Base-by-base conservation (phyloP, 2,797 vertebrate species). In the Falco concolor region DNA sequence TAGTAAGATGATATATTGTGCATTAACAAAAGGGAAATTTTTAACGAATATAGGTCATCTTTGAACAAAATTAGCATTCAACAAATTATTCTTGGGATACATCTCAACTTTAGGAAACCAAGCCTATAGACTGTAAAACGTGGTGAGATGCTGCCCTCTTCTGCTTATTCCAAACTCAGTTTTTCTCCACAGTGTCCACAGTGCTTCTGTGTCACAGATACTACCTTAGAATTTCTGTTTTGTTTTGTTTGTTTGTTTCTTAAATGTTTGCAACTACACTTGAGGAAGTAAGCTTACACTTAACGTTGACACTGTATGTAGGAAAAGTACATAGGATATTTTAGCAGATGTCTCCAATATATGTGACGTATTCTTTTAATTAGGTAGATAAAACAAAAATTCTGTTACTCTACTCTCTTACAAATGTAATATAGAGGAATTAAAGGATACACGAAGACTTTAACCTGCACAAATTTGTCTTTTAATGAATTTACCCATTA, bases 81-180 rank as follows among this genome's bases (percentile, higher is more conserved):
- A 17, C 73, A 86, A 84, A 95, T 90, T 75, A 74, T 68, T 57
- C 69, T 67, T 49, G 61, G 77, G 89, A 13, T 19, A 69, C 27
- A 61, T 36, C 76, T 88, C 70, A 64, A 78, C 75, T 96, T 89
- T 8, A 18, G 72, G 32, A 74, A 72, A 23, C 17, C 1, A 11
- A 94, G 19, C 5, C 47, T 45, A 1, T 6, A 13, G 63, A 19
- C 36, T 47, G 63, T 36, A 73, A 93, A 96, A 42, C 7, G 1
- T 40, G 95, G 97, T 91, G 68, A 93, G 61, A 96, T 90, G 96
- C 94, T 98, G 97, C 97, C 97, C 97, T 96, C 97, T 98, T 80
- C 96, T 97, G 97, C 64, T 59, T 56, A 14, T 50, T 23, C 5
- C 23, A 76, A 60, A 70, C 20, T 84, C 61, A 2, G 3, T 9